Percentiles rank a stretch among this genome's conserved stretches.
Conservation (phyloP, 2,113 vertebrate genomes). For the Diphyllodes magnificus region DNA sequence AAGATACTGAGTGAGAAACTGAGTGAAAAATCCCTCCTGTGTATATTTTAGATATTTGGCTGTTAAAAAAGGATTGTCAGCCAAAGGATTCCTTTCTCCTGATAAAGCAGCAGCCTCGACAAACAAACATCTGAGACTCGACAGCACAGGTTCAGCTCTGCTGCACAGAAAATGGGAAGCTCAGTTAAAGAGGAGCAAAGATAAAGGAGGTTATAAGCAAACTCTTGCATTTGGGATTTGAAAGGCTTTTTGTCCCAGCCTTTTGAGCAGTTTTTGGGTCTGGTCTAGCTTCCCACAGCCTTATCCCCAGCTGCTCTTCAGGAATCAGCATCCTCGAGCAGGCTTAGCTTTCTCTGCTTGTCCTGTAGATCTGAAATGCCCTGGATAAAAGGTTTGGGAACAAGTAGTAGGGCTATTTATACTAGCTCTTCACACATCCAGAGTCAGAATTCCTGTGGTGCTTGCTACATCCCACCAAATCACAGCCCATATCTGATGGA, state of each 20-base stretch:
- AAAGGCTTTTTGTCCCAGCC: background rate
- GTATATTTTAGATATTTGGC: background rate
- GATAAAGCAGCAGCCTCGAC: background rate
- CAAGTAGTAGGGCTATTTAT: background rate
- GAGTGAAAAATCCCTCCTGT: background rate
- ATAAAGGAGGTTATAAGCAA: background rate
- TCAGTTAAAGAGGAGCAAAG: background rate
- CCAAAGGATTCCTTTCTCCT: background rate
- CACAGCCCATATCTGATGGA: background rate
- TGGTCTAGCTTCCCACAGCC: background rate
- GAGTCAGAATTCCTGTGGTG: background rate
- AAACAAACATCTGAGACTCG: background rate
- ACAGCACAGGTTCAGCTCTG: background rate
- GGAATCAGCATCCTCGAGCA: background rate
- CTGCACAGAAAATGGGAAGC: background rate
- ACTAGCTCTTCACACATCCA: background rate
- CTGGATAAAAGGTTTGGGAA: background rate
- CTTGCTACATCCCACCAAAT: background rate
- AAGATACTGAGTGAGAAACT: background rate
- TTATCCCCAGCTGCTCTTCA: background rate
- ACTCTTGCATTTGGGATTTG: background rate
- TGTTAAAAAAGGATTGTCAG: background rate
- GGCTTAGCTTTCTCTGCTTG: background rate
- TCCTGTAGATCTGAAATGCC: background rate
- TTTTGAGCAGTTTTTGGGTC: background rate